Conservation (phyloP, 2,797 vertebrate species). For the Streptopelia turtur region DNA sequence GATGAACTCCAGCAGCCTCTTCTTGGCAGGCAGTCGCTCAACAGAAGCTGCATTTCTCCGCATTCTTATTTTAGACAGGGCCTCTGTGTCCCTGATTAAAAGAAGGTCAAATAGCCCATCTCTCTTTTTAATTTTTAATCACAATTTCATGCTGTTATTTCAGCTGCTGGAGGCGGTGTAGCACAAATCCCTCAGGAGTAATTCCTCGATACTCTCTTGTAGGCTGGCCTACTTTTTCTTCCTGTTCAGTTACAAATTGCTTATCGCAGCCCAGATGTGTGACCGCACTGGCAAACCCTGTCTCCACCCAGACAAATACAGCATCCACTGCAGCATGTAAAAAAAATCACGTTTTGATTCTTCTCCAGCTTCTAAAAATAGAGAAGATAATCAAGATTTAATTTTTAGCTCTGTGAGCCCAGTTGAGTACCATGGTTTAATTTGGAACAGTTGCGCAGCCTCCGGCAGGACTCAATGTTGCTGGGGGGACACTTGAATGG, state of each 20-base stretch:
- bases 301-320: background rate
- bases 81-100: conserved; percentile 6
- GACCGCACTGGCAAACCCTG: background rate
- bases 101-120: conserved; percentile 63
- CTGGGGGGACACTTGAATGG: rapidly evolving
- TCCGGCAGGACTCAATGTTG: background rate
- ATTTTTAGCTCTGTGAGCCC: background rate
- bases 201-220: conserved; percentile 42
- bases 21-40: background rate
- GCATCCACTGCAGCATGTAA: background rate
- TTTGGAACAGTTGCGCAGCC: background rate
- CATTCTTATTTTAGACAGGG: background rate
- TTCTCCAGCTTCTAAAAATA: conserved; percentile 35
- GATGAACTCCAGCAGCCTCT: background rate
- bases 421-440: background rate
- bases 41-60: conserved; percentile 1
- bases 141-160: conserved; percentile 67
- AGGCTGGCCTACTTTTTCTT: conserved; percentile 43
- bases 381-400: background rate
- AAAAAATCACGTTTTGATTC: background rate
- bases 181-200: conserved; percentile 37
- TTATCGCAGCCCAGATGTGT: conserved; percentile 4
- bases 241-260: conserved; percentile 25
- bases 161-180: conserved; percentile 43
- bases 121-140: conserved; percentile 65